Evolutionary conservation across 2,797 vertebrate genomes (phyloP), one percentile per base, ranked within the genome.

Genomic region (Molothrus ater): DNA sequence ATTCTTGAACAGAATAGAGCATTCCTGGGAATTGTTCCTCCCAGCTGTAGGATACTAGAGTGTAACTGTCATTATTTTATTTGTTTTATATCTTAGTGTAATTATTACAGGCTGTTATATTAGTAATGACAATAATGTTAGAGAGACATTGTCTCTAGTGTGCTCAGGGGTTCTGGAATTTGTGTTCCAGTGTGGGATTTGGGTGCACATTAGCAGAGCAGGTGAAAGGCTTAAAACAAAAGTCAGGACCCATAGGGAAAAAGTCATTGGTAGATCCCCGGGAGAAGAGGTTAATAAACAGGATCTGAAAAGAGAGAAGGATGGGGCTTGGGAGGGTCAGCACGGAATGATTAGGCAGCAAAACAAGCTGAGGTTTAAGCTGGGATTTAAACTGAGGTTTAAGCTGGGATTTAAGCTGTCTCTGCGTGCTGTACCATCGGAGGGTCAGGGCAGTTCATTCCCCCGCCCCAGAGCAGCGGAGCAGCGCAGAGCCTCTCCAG

Each of bases 381-480:
- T 31, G n/a, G 19, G 28, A 81, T 57, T 86, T 71, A 50, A 50
- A 10, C 15, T 11, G 50, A 51, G 50, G 10, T 57, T 81, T 10
- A 88, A 34, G 21, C 28, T 31, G n/a, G 21, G 28, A 79, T 61
- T 86, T 72, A 60, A 26, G 16, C n/a, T 8, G 2, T 16, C 56
- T 34, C 29, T 2, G 0, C 6, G 60, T 8, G 20, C 68, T 73
- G 53, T 28, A 29, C 32, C 40, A 2, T 9, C 1, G 15, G 68
- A 7, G 3, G 85, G n/a, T 69, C 56, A 14, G 17, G 6, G 72
- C 21, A 29, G 80, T 26, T 76, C 79, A 19, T 29, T 34, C 31
- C 74, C 63, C 21, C 53, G 24, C 9, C 4, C 60, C 8, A 5
- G 1, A 0, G 8, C 4, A 2, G 73, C 45, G 92, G 54, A 32